A percentile compares a stretch with the other conserved stretches of the same genome.
Evolutionary conservation across 1,140 invertebrate species (phyloP).

Genomic region (Drosophila ironensis): DNA sequence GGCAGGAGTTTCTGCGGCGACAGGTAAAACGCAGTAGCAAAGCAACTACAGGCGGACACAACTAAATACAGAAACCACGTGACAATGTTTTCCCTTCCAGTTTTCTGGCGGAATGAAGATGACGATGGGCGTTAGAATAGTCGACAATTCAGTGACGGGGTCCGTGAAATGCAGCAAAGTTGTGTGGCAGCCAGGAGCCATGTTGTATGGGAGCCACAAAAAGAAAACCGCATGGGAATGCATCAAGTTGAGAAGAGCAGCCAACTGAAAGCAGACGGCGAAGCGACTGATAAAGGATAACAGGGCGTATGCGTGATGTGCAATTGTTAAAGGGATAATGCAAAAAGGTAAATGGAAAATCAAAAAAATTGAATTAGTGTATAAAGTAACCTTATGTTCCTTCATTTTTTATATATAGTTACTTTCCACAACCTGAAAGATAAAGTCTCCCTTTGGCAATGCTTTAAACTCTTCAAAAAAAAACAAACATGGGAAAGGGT

Average conservation of each 20-base stretch:
- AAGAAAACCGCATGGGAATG: conserved; percentile 56
- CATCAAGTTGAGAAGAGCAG: conserved; percentile 45
- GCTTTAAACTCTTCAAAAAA: not conserved
- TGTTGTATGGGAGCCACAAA: conserved; percentile 46
- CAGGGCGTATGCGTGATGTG: conserved; percentile 57
- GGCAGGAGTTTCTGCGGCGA: conserved; percentile 10
- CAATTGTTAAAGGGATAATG: not conserved
- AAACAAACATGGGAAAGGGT: conserved; percentile 14
- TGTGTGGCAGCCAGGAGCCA: conserved; percentile 21
- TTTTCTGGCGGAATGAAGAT: not conserved
- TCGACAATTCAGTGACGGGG: conserved; percentile 15
- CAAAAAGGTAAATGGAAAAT: too few relatives aligned
- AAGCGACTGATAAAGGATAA: conserved; percentile 32
- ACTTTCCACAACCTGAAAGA: too few relatives aligned
- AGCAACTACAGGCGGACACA: conserved; percentile 29
- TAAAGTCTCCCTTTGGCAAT: too few relatives aligned
- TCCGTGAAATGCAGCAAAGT: conserved; percentile 1
- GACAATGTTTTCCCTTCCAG: conserved; percentile 60
- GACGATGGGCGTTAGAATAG: conserved; percentile 11
- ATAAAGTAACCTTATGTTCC: not conserved
- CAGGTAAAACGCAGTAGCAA: conserved; percentile 11
- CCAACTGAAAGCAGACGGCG: conserved; percentile 17
- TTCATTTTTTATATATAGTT: not conserved
- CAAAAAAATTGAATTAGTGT: not conserved
- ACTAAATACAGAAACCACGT: conserved; percentile 77